Evolutionary conservation across 1,140 invertebrate genomes (phyloP), one percentile per base, ranked within the genome.

Genomic region (Scaptomyza hsui): DNA sequence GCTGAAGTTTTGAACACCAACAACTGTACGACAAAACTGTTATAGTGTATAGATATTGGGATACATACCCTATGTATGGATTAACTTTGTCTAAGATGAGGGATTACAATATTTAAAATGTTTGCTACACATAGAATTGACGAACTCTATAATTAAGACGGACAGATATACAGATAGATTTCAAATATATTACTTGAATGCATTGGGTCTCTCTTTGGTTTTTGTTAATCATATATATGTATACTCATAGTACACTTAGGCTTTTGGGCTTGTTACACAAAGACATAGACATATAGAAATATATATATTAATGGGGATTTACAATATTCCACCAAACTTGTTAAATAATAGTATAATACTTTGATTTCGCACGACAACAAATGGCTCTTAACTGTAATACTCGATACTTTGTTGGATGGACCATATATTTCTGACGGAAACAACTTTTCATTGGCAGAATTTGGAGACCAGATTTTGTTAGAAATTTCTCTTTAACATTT

Each of bases 341-440:
- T 32, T 60, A 39, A 19, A 18, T 44, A 12, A 19, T 37, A 4
- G 7, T 24, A 47, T 49, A 61, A 24, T 61, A 47, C 12, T 48
- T 47, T 48, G n/a, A 5, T 1, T 48, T 39, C 4, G 18, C 10
- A 10, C 6, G 21, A 26, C 62, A 57, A 53, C 29, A 47, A 47
- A 47, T 55, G 42, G 26, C 29, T 55, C 62, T 53, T 53, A 64
- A 55, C 24, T 21, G 24, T 32, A 24, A 32, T 51, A 49, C 18
- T 57, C 45, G 39, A 44, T 63, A 57, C 21, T 71, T 65, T n/a
- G n/a, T 2, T 71, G 68, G 68, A 71, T 71, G 68, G 68, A 71
- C 52, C 41, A 13, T 63, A 24, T 49, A 69, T 53, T 69, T 47
- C 44, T 35, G 68, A 71, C 68, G 68, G 68, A 21, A 71, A 71